Evolutionary conservation across 1,140 invertebrate genomes (phyloP), one percentile per base, ranked within the genome.

Genomic region (Brachionus rubens): DNA sequence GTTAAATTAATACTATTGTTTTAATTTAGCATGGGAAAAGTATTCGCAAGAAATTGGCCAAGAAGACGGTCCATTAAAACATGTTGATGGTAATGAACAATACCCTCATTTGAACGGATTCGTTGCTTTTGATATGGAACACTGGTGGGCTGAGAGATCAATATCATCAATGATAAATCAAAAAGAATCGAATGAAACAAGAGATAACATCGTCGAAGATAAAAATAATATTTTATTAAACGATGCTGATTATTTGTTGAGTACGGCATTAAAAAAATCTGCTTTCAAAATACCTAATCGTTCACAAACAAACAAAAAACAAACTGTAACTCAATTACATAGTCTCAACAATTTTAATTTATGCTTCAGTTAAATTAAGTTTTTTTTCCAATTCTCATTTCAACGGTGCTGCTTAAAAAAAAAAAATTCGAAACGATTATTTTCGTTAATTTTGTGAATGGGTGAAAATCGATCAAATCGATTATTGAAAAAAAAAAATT

Each of bases 91-190:
- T 19, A 36, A 72, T 48, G 21, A 36, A 4, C 46, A 72, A 46
- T 72, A 54, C 30, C 68, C 68, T 12, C 68, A 72, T 72, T 52
- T 72, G 46, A 48, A 72, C 19, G 68, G 68, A 12, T 72, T 72
- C 50, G 68, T 72, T 50, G 68, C 68, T 6, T 72, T 72, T 30
- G 68, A 72, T 28, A 33, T 72, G 46, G 68, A 72, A 28, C 46
- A 72, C 16, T 72, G 68, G 68, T 72, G 68, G 68, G 68, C 68
- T 16, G 46, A 72, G 16, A 30, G 68, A 14, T 72, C 68, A 7
- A 72, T 72, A 26, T 72, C 68, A n/a, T 43, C 59, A 14, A 65
- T 65, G 59, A 65, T 65, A 3, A 65, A 65, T 10, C n/a, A 65
- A 41, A 65, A 19, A 24, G 40, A 2, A 21, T 16, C 41, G 24